Base-by-base conservation (phyloP, 2,888 invertebrate genomes). In the Drosophila borealis region DNA sequence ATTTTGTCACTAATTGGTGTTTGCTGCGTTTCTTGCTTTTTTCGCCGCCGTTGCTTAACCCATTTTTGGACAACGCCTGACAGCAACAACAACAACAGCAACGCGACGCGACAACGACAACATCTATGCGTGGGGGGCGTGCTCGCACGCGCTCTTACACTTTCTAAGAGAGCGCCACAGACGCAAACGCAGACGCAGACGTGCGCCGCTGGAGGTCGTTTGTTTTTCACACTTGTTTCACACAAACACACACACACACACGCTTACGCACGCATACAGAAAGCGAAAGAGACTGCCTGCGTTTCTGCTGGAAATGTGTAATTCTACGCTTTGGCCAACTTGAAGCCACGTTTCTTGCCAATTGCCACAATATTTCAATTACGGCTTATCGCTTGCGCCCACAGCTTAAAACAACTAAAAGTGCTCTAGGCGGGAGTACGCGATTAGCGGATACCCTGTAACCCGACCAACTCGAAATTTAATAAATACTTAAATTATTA, bases 1-100 rank as follows among this genome's bases (percentile, higher is more conserved):
- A 88, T 82, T 79, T 83, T 88, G 84, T 69, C 87, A 86, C 89
- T 83, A 86, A 82, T 82, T 82, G 88, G 88, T 81, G 74, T 78
- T 67, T 63, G 87, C 67, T 75, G 75, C 63, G 64, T 79, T 79
- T 74, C 55, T 73, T 70, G 70, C 48, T 59, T 63, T 75, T 56
- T 63, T 72, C 54, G 70, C 59, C 39, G 46, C 13, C 46, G 59
- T 70, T 78, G 69, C 50, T 80, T 80, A 77, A 77, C 71, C 80
- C 80, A 80, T 77, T 80, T 80, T 80, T 77, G 80, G 77, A 61
- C 69, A 70, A 70, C 50, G 53, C 45, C 63, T 59, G 45, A 44
- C 60, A 55, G 63, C 50, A 50, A 41, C 46, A 55, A 46, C 48
- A 60, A 37, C 53, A n/a, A 34, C 29, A 36, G 5, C 17, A 17